Evolutionary conservation across 1,140 invertebrate species (phyloP), one percentile per base, ranked within the genome.

Genomic region (Drosophila tani): DNA sequence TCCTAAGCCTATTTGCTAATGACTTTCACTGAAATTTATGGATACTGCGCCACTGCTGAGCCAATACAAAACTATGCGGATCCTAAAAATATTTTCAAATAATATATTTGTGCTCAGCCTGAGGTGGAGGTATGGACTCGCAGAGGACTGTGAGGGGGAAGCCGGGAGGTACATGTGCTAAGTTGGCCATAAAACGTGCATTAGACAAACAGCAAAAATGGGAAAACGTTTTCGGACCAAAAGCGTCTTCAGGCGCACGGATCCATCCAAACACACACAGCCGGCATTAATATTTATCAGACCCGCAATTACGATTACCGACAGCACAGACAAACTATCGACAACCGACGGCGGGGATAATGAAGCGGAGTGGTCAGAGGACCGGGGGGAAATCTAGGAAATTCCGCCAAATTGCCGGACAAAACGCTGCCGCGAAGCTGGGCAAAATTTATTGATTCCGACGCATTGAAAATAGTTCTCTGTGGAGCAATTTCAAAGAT

Each of bases 401-500:
- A 83, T 87, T 66, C 79, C 57, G 71, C 41, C 80, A 88, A 83
- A 83, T 86, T 76, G 79, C 68, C 80, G 75, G 79, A 88, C 79
- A 87, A 80, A 88, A 71, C 81, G 76, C 46, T 75, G 74, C 62
- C 71, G 71, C 81, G 81, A 85, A 85, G 77, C 67, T 64, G 56
- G 46, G 24, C 56, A 51, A 80, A 91, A 91, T 91, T 91, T 91
- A 91, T 91, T 79, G 83, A 77, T 91, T 87, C 91, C 83, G 83
- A 84, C 88, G 88, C 88, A 91, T 87, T 91, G 88, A 86, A 83
- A 91, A 91, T 91, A 91, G 88, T 91, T 91, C 88, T 91, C 88
- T 75, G 64, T 66, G 87, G 88, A 75, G 87, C 88, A 83, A 91
- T 86, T 91, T 87, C 62, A 80, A 91, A 91, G 88, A 91, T 91